These are phyloP conservation scores for Zaprionus bogoriensis DNA, from an alignment of 2,888 invertebrate species.

Conservation along the genomic window DNA sequence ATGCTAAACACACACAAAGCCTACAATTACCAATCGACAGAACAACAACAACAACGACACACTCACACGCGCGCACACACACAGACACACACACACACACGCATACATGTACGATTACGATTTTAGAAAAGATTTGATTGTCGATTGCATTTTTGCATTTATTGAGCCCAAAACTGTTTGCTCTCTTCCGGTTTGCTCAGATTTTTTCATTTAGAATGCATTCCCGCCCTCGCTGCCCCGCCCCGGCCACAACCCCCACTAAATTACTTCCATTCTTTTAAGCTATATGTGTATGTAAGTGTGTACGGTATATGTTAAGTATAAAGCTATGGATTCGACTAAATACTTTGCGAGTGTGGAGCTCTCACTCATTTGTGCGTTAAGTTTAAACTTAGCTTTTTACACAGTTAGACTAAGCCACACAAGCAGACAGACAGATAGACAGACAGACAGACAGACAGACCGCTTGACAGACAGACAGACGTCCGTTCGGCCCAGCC, in stretches of 20 bases:
- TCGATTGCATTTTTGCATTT: no score
- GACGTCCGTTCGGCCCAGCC: constrained; percentile 14
- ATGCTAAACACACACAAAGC: no score
- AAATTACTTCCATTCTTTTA: neutral
- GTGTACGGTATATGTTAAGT: constrained; percentile 28
- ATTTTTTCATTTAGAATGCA: neutral
- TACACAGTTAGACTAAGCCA: constrained; percentile 42
- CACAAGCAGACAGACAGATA: constrained; percentile 2
- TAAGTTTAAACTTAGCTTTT: constrained; percentile 68
- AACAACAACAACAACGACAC: neutral
- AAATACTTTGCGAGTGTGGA: constrained; percentile 35
- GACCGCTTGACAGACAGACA: neutral
- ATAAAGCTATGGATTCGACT: constrained; percentile 27
- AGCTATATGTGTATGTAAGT: constrained; percentile 12
- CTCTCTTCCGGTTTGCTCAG: no score
- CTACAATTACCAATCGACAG: neutral
- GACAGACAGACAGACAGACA: neutral
- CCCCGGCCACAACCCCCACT: no score
- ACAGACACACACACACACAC: neutral
- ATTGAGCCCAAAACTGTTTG: no score
- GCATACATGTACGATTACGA: neutral
- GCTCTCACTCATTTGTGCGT: constrained; percentile 33
- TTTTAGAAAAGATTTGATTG: no score
- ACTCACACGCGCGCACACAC: neutral
- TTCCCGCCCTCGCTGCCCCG: neutral